Percentiles rank a stretch among this genome's conserved stretches.
phyloP scores from a whole-genome alignment of 2,888 invertebrate genomes.

The Synergus japonicus region DNA sequence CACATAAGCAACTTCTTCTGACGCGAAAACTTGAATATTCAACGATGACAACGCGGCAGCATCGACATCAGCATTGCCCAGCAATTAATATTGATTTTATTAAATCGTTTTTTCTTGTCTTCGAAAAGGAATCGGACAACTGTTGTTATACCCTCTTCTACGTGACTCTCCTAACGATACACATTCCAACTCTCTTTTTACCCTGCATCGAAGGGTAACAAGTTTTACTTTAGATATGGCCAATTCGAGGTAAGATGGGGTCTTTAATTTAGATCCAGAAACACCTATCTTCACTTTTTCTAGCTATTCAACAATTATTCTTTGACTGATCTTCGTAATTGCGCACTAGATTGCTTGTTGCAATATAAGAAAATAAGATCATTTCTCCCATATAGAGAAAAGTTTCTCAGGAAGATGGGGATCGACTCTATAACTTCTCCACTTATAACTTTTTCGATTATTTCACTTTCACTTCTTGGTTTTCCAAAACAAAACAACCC shows the following conservation, averaged over 20 bases:
- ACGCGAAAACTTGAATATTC: slow-evolving; percentile 71
- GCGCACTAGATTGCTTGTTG: too few relatives aligned
- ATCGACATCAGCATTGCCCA: slow-evolving; percentile 60
- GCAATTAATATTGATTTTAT: slow-evolving; percentile 77
- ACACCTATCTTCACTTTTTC: neutral
- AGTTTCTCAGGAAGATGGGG: too few relatives aligned
- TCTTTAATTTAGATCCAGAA: neutral
- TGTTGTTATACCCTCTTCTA: neutral
- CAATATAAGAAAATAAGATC: too few relatives aligned
- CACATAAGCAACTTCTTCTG: slow-evolving; percentile 74
- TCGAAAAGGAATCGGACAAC: slow-evolving; percentile 39
- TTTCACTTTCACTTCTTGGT: too few relatives aligned
- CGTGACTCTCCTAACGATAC: slow-evolving; percentile 28
- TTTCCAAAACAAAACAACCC: too few relatives aligned
- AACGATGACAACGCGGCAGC: slow-evolving; percentile 61
- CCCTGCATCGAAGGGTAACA: too few relatives aligned
- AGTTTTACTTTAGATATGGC: neutral
- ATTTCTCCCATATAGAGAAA: too few relatives aligned
- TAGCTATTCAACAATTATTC: neutral
- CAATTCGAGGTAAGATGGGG: slow-evolving; percentile 7
- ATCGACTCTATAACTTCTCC: too few relatives aligned
- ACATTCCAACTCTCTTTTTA: slow-evolving; percentile 1
- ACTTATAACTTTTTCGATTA: too few relatives aligned
- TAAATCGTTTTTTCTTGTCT: slow-evolving; percentile 68
- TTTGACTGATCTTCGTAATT: too few relatives aligned